phyloP scores from a whole-genome alignment of 2,113 vertebrate species.

The Nothobranchius furzeri region DNA sequence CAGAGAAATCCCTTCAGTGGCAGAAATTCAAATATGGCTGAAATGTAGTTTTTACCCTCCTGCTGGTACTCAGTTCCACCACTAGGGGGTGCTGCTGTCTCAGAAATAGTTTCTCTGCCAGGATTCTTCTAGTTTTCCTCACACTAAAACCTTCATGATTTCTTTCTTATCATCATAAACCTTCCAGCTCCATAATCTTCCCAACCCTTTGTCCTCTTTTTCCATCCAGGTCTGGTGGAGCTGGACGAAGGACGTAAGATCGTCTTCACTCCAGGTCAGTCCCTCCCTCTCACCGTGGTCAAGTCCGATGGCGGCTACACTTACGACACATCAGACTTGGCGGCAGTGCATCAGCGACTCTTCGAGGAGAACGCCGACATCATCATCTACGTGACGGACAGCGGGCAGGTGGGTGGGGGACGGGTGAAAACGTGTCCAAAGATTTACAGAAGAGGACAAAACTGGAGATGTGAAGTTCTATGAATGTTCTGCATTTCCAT shows the following conservation, averaged over 20 bases:
- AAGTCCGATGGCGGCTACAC: conserved; percentile 97
- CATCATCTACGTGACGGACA: conserved; percentile 94
- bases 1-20: too few species aligned
- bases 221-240: conserved; percentile 83
- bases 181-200: too few species aligned
- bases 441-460: too few species aligned
- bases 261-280: conserved; percentile 86
- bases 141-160: neutral
- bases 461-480: too few species aligned
- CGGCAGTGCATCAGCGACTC: conserved; percentile 88
- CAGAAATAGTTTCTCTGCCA: neutral
- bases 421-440: too few species aligned
- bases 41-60: too few species aligned
- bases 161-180: too few species aligned
- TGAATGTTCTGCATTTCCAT: neutral
- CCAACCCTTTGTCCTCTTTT: too few species aligned
- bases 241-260: conserved; percentile 93
- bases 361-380: conserved; percentile 87
- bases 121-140: neutral
- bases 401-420: conserved; percentile 84
- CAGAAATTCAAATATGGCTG: too few species aligned
- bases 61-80: conserved; percentile 4
- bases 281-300: conserved; percentile 89
- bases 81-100: conserved; percentile 58
- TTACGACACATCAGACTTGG: conserved; percentile 95